Base-by-base conservation (phyloP, 2,797 vertebrate genomes). In the Lithobates sylvaticus region DNA sequence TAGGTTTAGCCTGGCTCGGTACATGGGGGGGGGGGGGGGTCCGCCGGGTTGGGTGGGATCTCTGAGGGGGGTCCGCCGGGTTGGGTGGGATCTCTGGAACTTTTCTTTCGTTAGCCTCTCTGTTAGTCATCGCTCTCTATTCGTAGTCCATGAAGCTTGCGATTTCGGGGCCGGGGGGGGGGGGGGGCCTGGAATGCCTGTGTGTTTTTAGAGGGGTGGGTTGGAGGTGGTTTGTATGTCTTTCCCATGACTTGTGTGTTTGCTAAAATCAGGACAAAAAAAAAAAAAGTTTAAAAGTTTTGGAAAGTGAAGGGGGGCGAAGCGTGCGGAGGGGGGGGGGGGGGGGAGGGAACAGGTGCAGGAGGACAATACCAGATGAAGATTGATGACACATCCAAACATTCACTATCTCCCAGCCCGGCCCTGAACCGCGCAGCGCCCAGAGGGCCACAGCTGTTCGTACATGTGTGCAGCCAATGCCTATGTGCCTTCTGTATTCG, bases 301-400 rank as follows among this genome's bases (percentile, higher is more conserved):
- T 7, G n/a, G 81, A 84, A 84, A 87, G 86, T 87, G 76, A 78
- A 87, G 75, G 80, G 34, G 50, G 47, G 32, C 1, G 32, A 68
- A 83, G 50, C 36, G 1, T 36, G 54, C 39, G 68, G 26, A 65
- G 72, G 42, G 67, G 34, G 39, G 12, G n/a, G 39, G 21, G 77
- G 77, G 21, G 77, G 71, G 77, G 27, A 26, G 15, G 39, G 39
- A 79, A 84, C 86, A 87, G 86, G 86, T 87, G 86, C 81, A 79
- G 16, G 10, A 15, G 67, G 81, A 87, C 86, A 87, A 87, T 83
- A 23, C 75, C 1, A n/a, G 58, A 70, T 76, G 81, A 87, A 87
- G 86, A 87, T 87, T 87, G 86, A 87, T 83, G 76, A 79, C 34
- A 68, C 80, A 79, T 58, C 67, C 85, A 87, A 83, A 87, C 81